Base-by-base conservation (phyloP, 2,113 vertebrate genomes). In the Dinomys branickii region DNA sequence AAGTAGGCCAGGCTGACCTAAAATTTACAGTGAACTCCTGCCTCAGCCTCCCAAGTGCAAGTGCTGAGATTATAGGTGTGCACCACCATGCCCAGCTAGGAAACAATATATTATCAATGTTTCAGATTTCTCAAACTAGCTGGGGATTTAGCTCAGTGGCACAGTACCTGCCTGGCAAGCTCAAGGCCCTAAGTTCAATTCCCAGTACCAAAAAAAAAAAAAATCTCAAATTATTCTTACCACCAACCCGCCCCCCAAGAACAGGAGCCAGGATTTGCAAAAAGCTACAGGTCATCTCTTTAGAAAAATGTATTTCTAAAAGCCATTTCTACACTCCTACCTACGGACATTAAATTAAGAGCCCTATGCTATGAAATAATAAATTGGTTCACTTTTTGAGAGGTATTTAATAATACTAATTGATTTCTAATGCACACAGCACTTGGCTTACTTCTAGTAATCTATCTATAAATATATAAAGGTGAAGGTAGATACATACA, bases 371-470 rank as follows among this genome's bases (percentile, higher is more conserved):
- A 96, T 13, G 11, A 28, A 69, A 44, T 78, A 91, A 84, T 67
- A 85, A 92, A 88, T 28, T 44, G 38, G 35, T 94, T 94, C 58
- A 89, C 47, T 78, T 94, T 71, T 85, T 88, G 56, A 91, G 50
- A 50, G n/a, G 19, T 16, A 81, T 80, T 88, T 96, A 83, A 96
- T 28, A 95, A 19, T 88, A 77, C 16, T n/a, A 80, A 52, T 78
- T 16, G n/a, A 78, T 61, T 94, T 95, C 93, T 59, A 95, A 90
- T 88, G 28, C 61, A 69, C 1, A 16, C 56, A 87, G 86, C 28
- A 91, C 69, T 35, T 84, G 61, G 52, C 24, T 30, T 83, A 96
- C 14, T 94, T 95, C 90, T 94, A 96, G 69, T 95, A 97, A 89
- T 41, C n/a, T 92, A 94, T 9, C 17, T 2, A 80, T 93, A 85